Evolutionary conservation across 2,888 invertebrate species (phyloP).

Genomic region (Andrena haemorrhoa): DNA sequence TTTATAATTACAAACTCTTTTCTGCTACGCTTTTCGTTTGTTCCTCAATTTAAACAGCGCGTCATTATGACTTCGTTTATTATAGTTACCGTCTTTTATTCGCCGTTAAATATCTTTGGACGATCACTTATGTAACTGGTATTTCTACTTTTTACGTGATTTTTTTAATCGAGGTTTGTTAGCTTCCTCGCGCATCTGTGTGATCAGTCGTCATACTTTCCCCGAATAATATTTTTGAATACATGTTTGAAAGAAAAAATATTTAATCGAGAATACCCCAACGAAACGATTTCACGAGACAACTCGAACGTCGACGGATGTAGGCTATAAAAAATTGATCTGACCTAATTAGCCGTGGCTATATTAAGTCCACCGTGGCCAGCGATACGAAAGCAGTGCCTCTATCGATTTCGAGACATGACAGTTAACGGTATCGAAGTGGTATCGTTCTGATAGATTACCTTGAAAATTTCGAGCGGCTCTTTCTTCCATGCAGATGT

Average conservation of each 20-base stretch:
- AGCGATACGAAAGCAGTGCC: conserved; percentile 36
- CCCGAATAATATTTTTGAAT: background rate
- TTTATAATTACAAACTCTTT: background rate
- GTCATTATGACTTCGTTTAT: background rate
- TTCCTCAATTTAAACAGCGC: background rate
- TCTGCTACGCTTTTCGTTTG: background rate
- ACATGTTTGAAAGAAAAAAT: conserved; percentile 22
- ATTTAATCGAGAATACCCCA: conserved; percentile 5
- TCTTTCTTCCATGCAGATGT: too few relatives aligned
- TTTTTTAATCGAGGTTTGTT: background rate
- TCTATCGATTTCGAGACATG: conserved; percentile 39
- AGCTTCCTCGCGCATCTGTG: background rate
- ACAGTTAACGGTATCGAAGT: conserved; percentile 1
- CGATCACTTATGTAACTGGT: background rate
- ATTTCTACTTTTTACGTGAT: background rate
- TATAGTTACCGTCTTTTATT: background rate
- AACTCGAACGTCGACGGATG: conserved; percentile 44
- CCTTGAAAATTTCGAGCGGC: background rate
- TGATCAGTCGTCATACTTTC: background rate
- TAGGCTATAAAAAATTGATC: conserved; percentile 56
- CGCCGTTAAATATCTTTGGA: background rate
- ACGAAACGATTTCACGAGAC: conserved; percentile 19
- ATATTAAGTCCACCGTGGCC: conserved; percentile 53
- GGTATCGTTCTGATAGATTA: background rate
- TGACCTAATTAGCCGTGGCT: conserved; percentile 55